A percentile compares a stretch with the other conserved stretches of the same genome.
Conservation (phyloP, 37 sponge, comb jelly and placozoan species). For the Crambe crambe region DNA sequence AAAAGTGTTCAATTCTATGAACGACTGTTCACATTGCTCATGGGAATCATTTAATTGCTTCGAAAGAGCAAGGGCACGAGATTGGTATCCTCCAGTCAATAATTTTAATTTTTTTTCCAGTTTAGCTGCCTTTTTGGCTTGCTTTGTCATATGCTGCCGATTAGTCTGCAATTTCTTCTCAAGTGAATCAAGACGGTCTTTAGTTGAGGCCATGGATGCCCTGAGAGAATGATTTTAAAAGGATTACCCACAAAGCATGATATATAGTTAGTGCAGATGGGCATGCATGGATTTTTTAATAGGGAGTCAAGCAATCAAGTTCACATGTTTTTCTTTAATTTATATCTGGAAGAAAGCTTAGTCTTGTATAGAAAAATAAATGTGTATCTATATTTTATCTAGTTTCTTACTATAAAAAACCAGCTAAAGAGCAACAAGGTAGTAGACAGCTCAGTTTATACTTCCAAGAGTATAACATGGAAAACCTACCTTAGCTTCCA, state of each 20-base stretch:
- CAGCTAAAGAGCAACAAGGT: too few species aligned
- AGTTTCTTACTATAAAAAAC: too few species aligned
- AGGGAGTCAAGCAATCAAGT: too few species aligned
- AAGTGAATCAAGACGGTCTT: slow-evolving; percentile 87
- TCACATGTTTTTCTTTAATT: background rate
- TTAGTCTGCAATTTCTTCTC: slow-evolving; percentile 75
- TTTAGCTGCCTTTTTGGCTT: slow-evolving; percentile 93
- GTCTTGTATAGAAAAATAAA: background rate
- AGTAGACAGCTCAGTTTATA: too few species aligned
- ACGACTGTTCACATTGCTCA: slow-evolving; percentile 82
- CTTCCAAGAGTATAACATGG: too few species aligned
- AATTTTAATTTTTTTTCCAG: slow-evolving; percentile 96
- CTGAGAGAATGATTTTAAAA: background rate
- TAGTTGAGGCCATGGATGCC: slow-evolving; percentile 49
- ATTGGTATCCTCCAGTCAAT: slow-evolving; percentile 87
- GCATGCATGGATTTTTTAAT: too few species aligned
- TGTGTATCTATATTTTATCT: too few species aligned
- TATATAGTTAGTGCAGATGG: too few species aligned
- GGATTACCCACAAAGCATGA: background rate
- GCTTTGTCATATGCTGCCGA: slow-evolving; percentile 82
- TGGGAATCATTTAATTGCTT: slow-evolving; percentile 88
- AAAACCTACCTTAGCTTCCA: too few species aligned
- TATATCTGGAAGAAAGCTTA: background rate
- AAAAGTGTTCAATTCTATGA: slow-evolving; percentile 87
- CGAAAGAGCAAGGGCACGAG: slow-evolving; percentile 36